phyloP scores from a whole-genome alignment of 2,113 vertebrate genomes.

The Climacteris rufus region DNA sequence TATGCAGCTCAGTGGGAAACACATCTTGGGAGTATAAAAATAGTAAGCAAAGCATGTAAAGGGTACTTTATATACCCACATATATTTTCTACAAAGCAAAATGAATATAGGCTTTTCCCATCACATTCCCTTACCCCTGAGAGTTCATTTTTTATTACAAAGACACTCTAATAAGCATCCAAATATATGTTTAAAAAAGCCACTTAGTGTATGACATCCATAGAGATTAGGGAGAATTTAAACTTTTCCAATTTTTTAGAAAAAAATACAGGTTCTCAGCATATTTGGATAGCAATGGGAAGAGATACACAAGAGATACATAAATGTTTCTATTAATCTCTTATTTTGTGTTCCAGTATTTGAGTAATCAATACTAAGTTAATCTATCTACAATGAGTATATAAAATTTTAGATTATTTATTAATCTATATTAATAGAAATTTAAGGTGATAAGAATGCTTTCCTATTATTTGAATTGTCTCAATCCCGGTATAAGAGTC shows the following conservation, averaged over 20 bases:
- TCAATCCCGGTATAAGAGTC: background rate
- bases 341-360: background rate
- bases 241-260: background rate
- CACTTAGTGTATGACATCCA: background rate
- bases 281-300: background rate
- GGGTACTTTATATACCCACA: background rate
- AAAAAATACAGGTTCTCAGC: background rate
- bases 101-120: background rate
- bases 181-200: background rate
- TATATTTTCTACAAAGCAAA: background rate
- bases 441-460: background rate
- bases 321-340: background rate
- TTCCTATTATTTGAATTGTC: background rate
- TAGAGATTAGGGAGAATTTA: background rate
- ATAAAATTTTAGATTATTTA: background rate
- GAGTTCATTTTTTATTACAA: background rate
- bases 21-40: background rate
- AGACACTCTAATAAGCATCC: background rate
- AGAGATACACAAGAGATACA: background rate
- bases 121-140: background rate
- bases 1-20: background rate
- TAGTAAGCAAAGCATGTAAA: background rate
- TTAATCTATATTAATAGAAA: background rate
- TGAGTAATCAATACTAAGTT: background rate
- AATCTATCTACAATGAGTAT: background rate